Evolutionary conservation across 2,113 vertebrate genomes (phyloP).

Genomic region (Entelurus aequoreus): DNA sequence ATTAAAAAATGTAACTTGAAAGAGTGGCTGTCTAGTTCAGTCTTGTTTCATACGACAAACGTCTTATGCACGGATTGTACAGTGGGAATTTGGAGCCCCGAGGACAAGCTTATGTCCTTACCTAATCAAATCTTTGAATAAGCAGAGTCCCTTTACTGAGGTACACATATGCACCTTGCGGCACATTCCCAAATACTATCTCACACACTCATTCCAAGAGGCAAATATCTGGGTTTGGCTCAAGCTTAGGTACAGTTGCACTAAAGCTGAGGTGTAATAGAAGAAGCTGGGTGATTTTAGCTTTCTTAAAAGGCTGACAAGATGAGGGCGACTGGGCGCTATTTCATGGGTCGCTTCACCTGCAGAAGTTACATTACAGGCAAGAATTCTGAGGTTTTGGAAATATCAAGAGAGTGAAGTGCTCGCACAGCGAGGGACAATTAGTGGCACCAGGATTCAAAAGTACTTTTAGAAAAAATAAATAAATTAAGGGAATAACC

Average conservation of each 20-base stretch:
- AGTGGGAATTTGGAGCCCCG: neutral
- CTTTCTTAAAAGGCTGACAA: constrained; percentile 62
- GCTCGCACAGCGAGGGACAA: too few species aligned
- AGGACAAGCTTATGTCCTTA: neutral
- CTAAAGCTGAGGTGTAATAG: constrained; percentile 59
- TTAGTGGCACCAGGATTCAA: too few species aligned
- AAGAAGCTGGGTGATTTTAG: constrained; percentile 59
- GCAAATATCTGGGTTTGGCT: constrained; percentile 23
- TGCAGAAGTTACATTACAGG: constrained; percentile 67
- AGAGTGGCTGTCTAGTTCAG: too few species aligned
- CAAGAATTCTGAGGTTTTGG: constrained; percentile 40
- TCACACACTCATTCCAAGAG: constrained; percentile 6
- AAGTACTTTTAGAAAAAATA: too few species aligned
- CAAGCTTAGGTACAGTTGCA: constrained; percentile 24
- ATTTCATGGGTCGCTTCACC: constrained; percentile 73
- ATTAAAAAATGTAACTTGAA: too few species aligned
- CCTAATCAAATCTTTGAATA: neutral
- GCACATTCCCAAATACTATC: constrained; percentile 7
- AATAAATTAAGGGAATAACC: too few species aligned
- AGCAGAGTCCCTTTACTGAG: neutral
- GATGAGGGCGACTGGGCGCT: constrained; percentile 57
- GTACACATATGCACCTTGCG: constrained; percentile 20
- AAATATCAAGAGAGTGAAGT: constrained; percentile 34
- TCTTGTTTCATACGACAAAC: too few species aligned
- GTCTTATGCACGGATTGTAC: too few species aligned